A percentile compares a stretch with the other conserved stretches of the same genome.
These are phyloP conservation scores for Mionectes olivaceus DNA, from an alignment of 2,797 vertebrate species.

Conservation along the genomic window DNA sequence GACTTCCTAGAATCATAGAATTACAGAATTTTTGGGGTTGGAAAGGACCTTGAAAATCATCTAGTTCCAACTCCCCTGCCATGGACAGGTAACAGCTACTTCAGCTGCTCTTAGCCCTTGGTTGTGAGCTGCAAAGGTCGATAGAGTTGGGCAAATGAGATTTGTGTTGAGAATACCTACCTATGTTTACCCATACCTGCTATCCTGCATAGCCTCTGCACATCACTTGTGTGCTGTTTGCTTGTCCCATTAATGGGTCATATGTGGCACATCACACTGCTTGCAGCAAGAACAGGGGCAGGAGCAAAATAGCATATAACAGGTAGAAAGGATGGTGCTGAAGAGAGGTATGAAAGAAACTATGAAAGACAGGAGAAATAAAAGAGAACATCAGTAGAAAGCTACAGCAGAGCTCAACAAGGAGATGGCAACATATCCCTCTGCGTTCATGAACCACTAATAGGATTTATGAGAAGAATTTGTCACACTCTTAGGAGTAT, in stretches of 20 bases:
- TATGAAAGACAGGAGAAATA: not conserved
- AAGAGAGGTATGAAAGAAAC: not conserved
- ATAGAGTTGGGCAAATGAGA: accelerated
- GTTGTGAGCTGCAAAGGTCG: not conserved
- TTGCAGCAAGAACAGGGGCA: not conserved
- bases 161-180: not conserved
- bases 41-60: not conserved
- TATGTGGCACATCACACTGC: too few relatives aligned
- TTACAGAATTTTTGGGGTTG: not conserved
- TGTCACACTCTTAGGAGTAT: not conserved
- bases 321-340: not conserved
- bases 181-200: not conserved
- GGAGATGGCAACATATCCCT: not conserved
- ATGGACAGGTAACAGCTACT: not conserved
- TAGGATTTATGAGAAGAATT: not conserved
- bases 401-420: not conserved
- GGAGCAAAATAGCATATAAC: not conserved
- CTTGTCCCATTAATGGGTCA: not conserved
- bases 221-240: not conserved
- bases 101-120: not conserved
- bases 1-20: not conserved
- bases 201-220: not conserved
- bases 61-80: not conserved
- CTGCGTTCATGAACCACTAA: conserved; percentile 3
- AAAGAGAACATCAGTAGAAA: not conserved